Evolutionary conservation across 2,113 vertebrate genomes (phyloP), one percentile per base, ranked within the genome.

Genomic region (Bungarus multicinctus): DNA sequence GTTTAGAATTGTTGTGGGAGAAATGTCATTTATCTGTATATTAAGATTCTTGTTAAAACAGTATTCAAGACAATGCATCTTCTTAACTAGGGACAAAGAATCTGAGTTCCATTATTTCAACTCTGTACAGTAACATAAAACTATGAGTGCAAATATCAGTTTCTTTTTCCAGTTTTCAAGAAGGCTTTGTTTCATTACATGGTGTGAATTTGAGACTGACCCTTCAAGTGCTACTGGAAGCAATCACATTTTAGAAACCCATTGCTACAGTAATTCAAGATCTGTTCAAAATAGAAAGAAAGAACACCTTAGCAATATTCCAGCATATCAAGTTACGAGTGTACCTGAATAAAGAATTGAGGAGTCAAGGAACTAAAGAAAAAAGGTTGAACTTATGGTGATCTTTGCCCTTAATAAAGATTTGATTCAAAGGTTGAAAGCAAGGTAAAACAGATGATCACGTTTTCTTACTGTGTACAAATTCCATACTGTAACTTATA

Each of bases 31-130:
- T 94, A 45, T 94, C 53, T 92, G 1, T 89, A 12, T 91, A 88
- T 34, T 94, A 95, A 95, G 96, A 94, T 88, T 91, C 0, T 60
- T 93, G 43, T 57, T 95, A 91, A 96, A 97, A 96, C 87, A 50
- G 34, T 47, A 25, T 96, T 95, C 57, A 39, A 89, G 85, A 53
- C 95, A 94, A 94, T 34, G 27, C 2, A 90, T n/a, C 16, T 50
- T 91, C 20, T n/a, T 0, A 90, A 30, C 4, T 20, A 91, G 43
- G 30, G 18, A 57, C 47, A 91, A 91, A 64, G 92, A 91, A 0
- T 90, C 43, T 45, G 3, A 93, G 14, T 2, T 39, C 81, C 64
- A 64, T 86, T 90, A 1, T 93, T 53, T 43, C 1, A 43, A 2
- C 5, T 64, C 57, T 90, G 64, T 39, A 85, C 74, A 92, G 58